Percentiles rank a stretch among this genome's conserved stretches.
These are phyloP conservation scores for Drosophila infuscata DNA, from an alignment of 2,888 invertebrate genomes.

Conservation along the genomic window DNA sequence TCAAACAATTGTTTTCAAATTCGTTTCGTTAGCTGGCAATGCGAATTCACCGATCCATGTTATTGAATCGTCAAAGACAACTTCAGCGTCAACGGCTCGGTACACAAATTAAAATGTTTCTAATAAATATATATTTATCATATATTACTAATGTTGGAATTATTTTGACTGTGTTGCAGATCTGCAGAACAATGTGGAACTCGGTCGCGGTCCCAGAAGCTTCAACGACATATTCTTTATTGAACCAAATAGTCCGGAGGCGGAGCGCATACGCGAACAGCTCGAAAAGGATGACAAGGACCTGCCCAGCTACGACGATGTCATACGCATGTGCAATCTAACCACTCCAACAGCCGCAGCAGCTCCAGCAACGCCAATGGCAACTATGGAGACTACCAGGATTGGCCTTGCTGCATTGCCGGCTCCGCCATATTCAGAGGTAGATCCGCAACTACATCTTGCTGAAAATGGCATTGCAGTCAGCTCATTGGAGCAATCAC, in stretches of 20 bases:
- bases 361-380: constrained; percentile 25
- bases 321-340: constrained; percentile 80
- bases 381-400: constrained; percentile 31
- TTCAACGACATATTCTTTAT: constrained; percentile 82
- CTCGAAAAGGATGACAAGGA: constrained; percentile 83
- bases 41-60: constrained; percentile 53
- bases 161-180: constrained; percentile 58
- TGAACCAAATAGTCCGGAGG: constrained; percentile 75
- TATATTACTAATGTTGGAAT: neutral
- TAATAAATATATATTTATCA: neutral
- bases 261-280: constrained; percentile 76
- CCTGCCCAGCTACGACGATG: constrained; percentile 83
- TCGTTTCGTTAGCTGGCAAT: constrained; percentile 60
- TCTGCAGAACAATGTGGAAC: constrained; percentile 71
- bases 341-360: constrained; percentile 55
- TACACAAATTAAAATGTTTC: constrained; percentile 18
- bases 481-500: constrained; percentile 46
- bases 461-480: neutral
- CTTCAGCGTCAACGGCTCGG: constrained; percentile 46
- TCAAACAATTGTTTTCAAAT: constrained; percentile 25
- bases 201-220: constrained; percentile 61
- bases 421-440: constrained; percentile 72
- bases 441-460: constrained; percentile 43
- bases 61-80: constrained; percentile 41
- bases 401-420: constrained; percentile 69